Conservation (phyloP, 1,140 invertebrate species). For the Micrasema longulum region DNA sequence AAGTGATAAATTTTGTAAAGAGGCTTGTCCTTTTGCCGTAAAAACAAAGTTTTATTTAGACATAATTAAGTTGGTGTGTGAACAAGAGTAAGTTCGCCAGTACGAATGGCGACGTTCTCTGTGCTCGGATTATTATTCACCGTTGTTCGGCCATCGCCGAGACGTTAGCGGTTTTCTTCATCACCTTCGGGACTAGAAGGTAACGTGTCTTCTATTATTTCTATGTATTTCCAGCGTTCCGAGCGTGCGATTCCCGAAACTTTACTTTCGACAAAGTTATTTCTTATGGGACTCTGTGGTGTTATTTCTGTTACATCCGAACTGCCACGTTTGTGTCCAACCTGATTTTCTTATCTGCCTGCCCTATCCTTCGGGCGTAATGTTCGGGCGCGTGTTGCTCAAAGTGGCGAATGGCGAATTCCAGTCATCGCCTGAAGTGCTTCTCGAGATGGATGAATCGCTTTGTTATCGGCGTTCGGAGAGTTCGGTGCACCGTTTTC, state of each 20-base stretch:
- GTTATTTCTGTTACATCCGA: background rate
- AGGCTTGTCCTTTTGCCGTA: background rate
- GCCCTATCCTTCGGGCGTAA: constrained; percentile 31
- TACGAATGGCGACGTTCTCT: constrained; percentile 44
- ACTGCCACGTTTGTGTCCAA: constrained; percentile 41
- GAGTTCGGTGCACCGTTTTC: background rate
- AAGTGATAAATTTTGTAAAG: constrained; percentile 31
- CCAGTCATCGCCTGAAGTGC: background rate
- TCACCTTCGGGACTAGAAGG: constrained; percentile 33
- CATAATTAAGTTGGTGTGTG: constrained; percentile 33
- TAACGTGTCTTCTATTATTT: constrained; percentile 30
- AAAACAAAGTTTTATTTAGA: constrained; percentile 30
- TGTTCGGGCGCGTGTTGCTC: constrained; percentile 14
- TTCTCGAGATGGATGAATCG: background rate
- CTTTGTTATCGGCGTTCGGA: background rate
- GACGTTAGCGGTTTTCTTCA: constrained; percentile 38
- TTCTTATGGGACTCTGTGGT: background rate
- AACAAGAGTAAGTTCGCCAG: constrained; percentile 22
- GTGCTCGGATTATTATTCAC: constrained; percentile 44
- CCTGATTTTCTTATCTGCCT: constrained; percentile 40
- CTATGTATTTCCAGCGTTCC: background rate
- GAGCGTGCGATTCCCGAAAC: background rate
- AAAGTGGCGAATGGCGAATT: background rate
- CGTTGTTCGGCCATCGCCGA: constrained; percentile 42
- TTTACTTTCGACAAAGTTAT: constrained; percentile 15